Evolutionary conservation across 2,113 vertebrate species (phyloP), one percentile per base, ranked within the genome.

Genomic region (Ivindomyrus marchei): DNA sequence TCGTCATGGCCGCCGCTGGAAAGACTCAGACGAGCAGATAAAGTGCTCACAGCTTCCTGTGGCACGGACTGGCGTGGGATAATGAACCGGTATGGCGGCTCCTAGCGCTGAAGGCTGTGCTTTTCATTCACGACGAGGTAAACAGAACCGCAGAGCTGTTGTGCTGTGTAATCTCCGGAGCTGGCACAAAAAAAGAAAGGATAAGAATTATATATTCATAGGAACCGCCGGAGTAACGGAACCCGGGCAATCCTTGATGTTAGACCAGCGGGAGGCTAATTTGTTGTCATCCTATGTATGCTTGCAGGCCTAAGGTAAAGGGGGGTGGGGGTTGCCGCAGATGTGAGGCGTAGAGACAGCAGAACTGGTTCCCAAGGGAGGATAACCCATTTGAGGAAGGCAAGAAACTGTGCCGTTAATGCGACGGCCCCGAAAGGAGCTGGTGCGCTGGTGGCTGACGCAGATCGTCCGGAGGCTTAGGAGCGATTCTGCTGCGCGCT

Each of bases 21-120:
- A 50, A 89, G 87, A 77, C 90, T 90, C 62, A 90, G 90, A 91
- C 70, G 31, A 86, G 77, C 49, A 80, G 88, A 88, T 88, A 85
- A 62, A 86, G 87, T 87, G 62, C 62, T 13, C 42, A 47, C 2
- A 1, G 39, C 39, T 90, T 91, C 87, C 89, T 52, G 89, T 50
- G 21, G 58, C 42, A n/a, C 87, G 42, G 89, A 90, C 87, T 39
- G 47, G 88, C 62, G 19, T 39, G 66, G 87, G 89, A 91, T 92
- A 91, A 90, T 92, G 46, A 90, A 88, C 88, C 42, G 10, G 39
- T 1, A 11, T 84, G 24, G 24, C 50, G 6, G 77, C 39, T 89
- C 89, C 42, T 52, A 19, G 46, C 24, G 50, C 50, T 11, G 87
- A 31, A 45, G 77, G 27, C 36, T 47, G 36, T 83, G 74, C 74